Evolutionary conservation across 2,888 invertebrate genomes (phyloP).

Genomic region (Habrosyne pyritoides): DNA sequence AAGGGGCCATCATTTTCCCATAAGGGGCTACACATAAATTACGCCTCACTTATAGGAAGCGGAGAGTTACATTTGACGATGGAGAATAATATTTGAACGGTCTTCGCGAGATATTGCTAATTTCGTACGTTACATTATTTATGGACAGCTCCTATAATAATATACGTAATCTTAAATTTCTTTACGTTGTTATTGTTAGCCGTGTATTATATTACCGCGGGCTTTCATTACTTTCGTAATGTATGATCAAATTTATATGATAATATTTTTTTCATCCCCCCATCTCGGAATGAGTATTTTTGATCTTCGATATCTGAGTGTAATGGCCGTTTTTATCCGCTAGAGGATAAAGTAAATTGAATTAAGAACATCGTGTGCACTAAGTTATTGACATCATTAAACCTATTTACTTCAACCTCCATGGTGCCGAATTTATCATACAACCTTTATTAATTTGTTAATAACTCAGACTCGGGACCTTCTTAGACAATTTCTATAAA

Average conservation of each 20-base stretch:
- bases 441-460: too few species aligned
- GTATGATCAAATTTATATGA: neutral
- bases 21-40: neutral
- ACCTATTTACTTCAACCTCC: too few species aligned
- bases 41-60: neutral
- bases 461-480: too few species aligned
- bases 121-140: neutral
- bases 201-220: neutral
- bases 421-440: too few species aligned
- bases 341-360: too few species aligned
- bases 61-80: neutral
- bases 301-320: too few species aligned
- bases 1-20: neutral
- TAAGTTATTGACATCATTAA: too few species aligned
- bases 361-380: too few species aligned
- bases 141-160: neutral
- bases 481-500: neutral
- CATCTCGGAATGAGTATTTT: too few species aligned
- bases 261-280: too few species aligned
- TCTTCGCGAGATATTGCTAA: neutral
- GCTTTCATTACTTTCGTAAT: neutral
- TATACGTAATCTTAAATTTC: neutral
- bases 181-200: neutral
- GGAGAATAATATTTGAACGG: neutral
- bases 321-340: too few species aligned